Evolutionary conservation across 1,140 invertebrate genomes (phyloP).

Genomic region (Heliconius nattereri): DNA sequence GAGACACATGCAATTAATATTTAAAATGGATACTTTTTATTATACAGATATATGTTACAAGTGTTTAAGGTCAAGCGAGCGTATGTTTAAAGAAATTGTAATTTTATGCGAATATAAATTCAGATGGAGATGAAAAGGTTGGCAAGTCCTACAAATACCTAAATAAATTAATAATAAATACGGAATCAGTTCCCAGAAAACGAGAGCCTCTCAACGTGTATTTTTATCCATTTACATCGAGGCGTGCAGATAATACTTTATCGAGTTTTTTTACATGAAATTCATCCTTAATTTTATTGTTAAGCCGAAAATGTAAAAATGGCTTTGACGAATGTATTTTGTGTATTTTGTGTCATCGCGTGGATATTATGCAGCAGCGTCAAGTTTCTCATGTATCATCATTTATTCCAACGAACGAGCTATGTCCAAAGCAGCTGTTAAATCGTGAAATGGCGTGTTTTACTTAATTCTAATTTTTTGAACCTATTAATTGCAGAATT

Average conservation of each 20-base stretch:
- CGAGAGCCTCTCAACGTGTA: neutral
- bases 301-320: neutral
- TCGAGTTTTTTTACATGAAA: conserved; percentile 7
- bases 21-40: neutral
- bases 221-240: conserved; percentile 4
- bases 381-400: neutral
- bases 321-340: neutral
- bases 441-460: neutral
- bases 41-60: neutral
- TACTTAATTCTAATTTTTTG: too few relatives aligned
- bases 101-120: conserved; percentile 10
- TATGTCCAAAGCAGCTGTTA: neutral
- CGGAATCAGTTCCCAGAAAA: neutral
- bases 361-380: neutral
- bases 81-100: neutral
- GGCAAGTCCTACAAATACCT: conserved; percentile 6
- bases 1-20: neutral
- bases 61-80: neutral
- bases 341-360: neutral
- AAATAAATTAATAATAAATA: conserved; percentile 13
- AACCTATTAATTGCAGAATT: too few relatives aligned
- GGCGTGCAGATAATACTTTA: neutral
- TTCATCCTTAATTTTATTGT: conserved; percentile 3
- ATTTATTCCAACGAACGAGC: neutral
- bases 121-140: neutral